Conservation (phyloP, 2,888 invertebrate species). For the Drosophila longiperda region DNA sequence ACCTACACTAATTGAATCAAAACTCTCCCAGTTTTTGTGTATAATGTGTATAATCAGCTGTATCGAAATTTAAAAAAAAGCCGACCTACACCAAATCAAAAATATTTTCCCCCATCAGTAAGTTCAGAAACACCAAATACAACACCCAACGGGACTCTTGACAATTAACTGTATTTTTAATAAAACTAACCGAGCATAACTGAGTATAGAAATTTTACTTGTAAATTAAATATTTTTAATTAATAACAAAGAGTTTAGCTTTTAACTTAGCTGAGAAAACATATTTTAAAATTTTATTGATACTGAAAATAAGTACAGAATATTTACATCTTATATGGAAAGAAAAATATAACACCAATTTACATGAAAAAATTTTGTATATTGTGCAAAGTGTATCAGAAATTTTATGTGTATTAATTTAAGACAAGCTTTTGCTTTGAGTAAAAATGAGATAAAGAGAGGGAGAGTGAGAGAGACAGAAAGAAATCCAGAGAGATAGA, state of each 20-base stretch:
- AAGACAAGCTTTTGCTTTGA: constrained; percentile 16
- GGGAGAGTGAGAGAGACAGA: background rate
- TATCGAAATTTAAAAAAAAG: background rate
- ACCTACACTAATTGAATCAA: background rate
- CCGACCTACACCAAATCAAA: background rate
- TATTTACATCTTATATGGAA: background rate
- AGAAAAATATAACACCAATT: no score
- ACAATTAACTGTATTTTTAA: background rate
- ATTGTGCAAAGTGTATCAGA: background rate
- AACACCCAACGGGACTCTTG: background rate
- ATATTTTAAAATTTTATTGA: background rate
- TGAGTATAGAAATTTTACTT: background rate
- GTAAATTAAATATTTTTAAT: background rate
- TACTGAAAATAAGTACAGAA: background rate
- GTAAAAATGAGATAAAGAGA: constrained; percentile 2
- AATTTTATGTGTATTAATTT: background rate
- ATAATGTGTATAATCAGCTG: background rate
- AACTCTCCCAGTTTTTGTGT: background rate
- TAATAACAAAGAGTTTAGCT: background rate
- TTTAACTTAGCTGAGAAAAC: background rate
- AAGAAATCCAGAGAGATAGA: constrained; percentile 4
- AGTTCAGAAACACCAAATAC: background rate
- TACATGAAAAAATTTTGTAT: background rate
- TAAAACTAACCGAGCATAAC: background rate
- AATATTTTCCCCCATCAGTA: background rate